Conservation (phyloP, 2,797 vertebrate genomes). For the Thalassophryne amazonica region DNA sequence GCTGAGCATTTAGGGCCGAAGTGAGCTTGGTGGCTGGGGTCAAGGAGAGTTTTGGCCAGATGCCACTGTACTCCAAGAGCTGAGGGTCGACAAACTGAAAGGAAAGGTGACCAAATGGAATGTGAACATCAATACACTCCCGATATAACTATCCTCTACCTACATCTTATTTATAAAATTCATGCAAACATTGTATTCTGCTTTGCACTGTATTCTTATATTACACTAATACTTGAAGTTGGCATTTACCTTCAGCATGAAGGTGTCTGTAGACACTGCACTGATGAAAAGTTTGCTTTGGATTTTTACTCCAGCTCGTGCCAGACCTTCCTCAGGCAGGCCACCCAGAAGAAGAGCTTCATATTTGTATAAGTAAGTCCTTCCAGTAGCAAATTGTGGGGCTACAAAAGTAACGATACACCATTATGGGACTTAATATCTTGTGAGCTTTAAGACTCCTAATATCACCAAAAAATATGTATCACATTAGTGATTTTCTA, state of each 20-base stretch:
- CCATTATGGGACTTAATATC: no score
- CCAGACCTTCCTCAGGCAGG: slow-evolving; percentile 76
- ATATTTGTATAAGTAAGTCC: slow-evolving; percentile 79
- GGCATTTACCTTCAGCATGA: slow-evolving; percentile 75
- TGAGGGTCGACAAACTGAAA: slow-evolving; percentile 70
- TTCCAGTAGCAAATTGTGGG: slow-evolving; percentile 66
- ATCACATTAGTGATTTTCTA: no score
- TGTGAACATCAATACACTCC: no score
- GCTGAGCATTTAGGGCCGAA: slow-evolving; percentile 67
- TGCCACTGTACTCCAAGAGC: slow-evolving; percentile 78
- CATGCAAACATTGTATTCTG: neutral
- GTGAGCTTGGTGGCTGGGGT: slow-evolving; percentile 71
- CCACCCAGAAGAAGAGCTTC: slow-evolving; percentile 70
- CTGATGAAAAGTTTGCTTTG: slow-evolving; percentile 78
- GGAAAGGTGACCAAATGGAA: neutral
- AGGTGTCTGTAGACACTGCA: slow-evolving; percentile 56
- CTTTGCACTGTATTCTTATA: neutral
- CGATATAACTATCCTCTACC: no score
- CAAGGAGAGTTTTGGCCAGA: slow-evolving; percentile 75
- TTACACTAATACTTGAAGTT: neutral
- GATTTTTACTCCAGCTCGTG: slow-evolving; percentile 79
- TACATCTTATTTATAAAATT: neutral
- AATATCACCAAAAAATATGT: no score
- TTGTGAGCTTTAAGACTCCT: no score
- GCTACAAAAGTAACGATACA: slow-evolving; percentile 38